These are phyloP conservation scores for Iphiclides podalirius DNA, from an alignment of 2,888 invertebrate species.

Conservation along the genomic window DNA sequence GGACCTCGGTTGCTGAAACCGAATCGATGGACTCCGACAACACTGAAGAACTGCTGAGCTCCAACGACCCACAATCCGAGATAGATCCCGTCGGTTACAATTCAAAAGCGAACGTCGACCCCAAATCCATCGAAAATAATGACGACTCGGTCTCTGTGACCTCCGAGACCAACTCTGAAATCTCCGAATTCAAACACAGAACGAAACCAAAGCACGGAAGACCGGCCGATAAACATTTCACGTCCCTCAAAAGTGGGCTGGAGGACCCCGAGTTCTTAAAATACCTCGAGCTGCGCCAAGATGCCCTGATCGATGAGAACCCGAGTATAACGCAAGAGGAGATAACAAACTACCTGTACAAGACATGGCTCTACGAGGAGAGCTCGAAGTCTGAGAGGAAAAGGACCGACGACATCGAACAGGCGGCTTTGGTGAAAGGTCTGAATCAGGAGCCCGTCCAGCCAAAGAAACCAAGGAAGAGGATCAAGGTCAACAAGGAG, in stretches of 20 bases:
- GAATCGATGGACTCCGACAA: conserved; percentile 3
- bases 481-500: conserved; percentile 47
- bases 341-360: conserved; percentile 68
- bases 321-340: conserved; percentile 72
- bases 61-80: conserved; percentile 15
- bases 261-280: conserved; percentile 69
- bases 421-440: conserved; percentile 56
- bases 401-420: conserved; percentile 51
- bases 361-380: conserved; percentile 69
- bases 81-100: conserved; percentile 1
- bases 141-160: neutral
- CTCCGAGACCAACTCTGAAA: conserved; percentile 4
- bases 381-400: conserved; percentile 40
- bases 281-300: conserved; percentile 71
- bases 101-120: neutral
- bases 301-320: conserved; percentile 71
- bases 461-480: conserved; percentile 49
- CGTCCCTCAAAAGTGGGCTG: conserved; percentile 36
- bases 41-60: conserved; percentile 7
- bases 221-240: conserved; percentile 38
- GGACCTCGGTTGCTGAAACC: conserved; percentile 5
- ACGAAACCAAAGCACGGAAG: conserved; percentile 27
- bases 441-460: conserved; percentile 38
- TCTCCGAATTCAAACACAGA: conserved; percentile 23
- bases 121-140: neutral